phyloP scores from a whole-genome alignment of 64 coral and sea anemone genomes.

The Montipora sp. region DNA sequence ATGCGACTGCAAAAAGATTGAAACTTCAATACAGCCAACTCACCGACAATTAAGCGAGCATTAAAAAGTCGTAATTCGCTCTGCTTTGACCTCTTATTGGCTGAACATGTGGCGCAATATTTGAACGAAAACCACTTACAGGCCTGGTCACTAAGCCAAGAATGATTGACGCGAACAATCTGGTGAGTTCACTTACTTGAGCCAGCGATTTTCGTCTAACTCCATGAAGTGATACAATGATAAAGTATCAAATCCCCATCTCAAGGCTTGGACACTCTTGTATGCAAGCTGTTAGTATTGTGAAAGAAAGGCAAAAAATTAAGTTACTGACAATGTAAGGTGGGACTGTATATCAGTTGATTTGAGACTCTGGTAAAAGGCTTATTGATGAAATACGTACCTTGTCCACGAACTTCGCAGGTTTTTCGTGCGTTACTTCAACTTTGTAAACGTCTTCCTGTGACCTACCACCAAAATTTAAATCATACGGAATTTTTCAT shows the following conservation, averaged over 20 bases:
- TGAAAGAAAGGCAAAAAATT: not conserved
- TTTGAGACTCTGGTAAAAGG: too few relatives aligned
- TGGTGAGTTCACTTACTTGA: constrained; percentile 73
- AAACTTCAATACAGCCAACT: too few relatives aligned
- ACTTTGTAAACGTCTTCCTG: constrained; percentile 84
- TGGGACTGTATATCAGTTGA: too few relatives aligned
- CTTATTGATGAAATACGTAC: constrained; percentile 6
- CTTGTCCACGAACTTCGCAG: constrained; percentile 83
- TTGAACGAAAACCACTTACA: too few relatives aligned
- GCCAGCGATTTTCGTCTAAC: constrained; percentile 93
- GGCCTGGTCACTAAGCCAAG: too few relatives aligned
- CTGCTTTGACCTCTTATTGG: too few relatives aligned
- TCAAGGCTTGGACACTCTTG: constrained; percentile 71
- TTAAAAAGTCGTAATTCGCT: too few relatives aligned
- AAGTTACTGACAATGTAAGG: not conserved
- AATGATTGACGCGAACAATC: not conserved
- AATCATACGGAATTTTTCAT: not conserved
- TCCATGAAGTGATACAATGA: constrained; percentile 91
- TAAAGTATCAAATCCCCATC: constrained; percentile 68
- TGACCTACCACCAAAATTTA: constrained; percentile 45
- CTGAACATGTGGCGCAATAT: too few relatives aligned
- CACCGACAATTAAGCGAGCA: too few relatives aligned
- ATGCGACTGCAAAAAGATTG: constrained; percentile 72
- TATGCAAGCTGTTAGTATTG: constrained; percentile 79
- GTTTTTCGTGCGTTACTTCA: constrained; percentile 82